A percentile compares a stretch with the other conserved stretches of the same genome.
Conservation (phyloP, 2,888 invertebrate species). For the Clostera curtula region DNA sequence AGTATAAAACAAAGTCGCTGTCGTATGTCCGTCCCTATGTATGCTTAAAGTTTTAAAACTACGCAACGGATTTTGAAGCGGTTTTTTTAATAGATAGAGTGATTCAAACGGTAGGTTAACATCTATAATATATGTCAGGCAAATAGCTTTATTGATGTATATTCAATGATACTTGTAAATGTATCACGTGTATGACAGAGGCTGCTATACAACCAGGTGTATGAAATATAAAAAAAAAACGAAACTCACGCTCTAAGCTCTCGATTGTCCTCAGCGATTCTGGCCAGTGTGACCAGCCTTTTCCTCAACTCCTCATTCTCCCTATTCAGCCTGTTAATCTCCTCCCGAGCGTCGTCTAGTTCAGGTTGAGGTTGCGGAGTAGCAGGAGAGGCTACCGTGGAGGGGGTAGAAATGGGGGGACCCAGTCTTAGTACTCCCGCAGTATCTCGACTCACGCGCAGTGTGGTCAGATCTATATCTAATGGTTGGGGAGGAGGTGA, state of each 20-base stretch:
- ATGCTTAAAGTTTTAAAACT: too few relatives aligned
- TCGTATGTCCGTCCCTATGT: too few relatives aligned
- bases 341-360: conserved; percentile 56
- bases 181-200: too few relatives aligned
- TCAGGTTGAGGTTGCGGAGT: conserved; percentile 53
- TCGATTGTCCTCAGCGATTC: conserved; percentile 72
- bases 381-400: conserved; percentile 38
- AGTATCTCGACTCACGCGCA: conserved; percentile 81
- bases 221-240: not conserved
- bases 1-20: too few relatives aligned
- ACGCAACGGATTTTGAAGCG: too few relatives aligned
- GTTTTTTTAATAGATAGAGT: too few relatives aligned
- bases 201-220: too few relatives aligned
- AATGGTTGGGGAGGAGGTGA: conserved; percentile 89
- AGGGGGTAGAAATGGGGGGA: conserved; percentile 59
- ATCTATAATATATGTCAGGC: too few relatives aligned
- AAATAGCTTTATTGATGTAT: too few relatives aligned
- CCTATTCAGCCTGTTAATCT: conserved; percentile 42
- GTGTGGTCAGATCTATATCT: conserved; percentile 81
- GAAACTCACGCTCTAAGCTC: conserved; percentile 63
- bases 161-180: too few relatives aligned
- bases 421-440: conserved; percentile 84
- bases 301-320: conserved; percentile 72
- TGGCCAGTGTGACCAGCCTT: conserved; percentile 58
- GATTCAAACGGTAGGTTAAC: too few relatives aligned